Conservation (phyloP, 2,888 invertebrate genomes). For the Colostygia pectinataria region DNA sequence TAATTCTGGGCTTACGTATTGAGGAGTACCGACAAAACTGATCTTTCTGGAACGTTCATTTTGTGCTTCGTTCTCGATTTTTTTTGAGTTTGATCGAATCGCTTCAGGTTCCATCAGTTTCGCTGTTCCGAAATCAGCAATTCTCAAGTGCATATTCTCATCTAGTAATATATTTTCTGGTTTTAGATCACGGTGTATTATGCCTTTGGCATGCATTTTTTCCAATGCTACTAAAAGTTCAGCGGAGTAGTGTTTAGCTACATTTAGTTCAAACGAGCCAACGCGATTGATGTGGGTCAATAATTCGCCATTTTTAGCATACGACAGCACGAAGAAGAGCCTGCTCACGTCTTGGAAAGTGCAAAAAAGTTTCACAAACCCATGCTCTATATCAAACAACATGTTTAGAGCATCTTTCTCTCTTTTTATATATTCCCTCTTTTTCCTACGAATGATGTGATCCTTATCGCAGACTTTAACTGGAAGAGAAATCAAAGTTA, state of each 20-base stretch:
- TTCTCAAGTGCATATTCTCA: conserved; percentile 97
- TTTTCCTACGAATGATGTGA: conserved; percentile 96
- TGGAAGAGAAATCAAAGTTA: conserved; percentile 68
- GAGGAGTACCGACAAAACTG: conserved; percentile 99
- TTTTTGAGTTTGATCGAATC: conserved; percentile 47
- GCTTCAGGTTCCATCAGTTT: conserved; percentile 86
- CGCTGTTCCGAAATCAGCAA: conserved; percentile 98
- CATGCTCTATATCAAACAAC: conserved; percentile 90
- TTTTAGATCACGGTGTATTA: conserved; percentile 98
- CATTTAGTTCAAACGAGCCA: conserved; percentile 93
- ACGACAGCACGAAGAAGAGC: conserved; percentile 97
- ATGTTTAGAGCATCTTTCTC: conserved; percentile 97
- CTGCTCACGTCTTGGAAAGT: conserved; percentile 97
- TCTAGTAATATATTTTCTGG: conserved; percentile 98
- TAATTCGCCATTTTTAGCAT: conserved; percentile 97
- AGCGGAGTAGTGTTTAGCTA: conserved; percentile 96
- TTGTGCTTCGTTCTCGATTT: conserved; percentile 59
- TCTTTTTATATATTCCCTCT: conserved; percentile 94
- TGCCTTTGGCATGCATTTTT: conserved; percentile 92
- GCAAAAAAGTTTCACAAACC: conserved; percentile 96
- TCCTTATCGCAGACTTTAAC: conserved; percentile 99
- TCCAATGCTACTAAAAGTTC: conserved; percentile 96
- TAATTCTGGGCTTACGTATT: conserved; percentile 99
- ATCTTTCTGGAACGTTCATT: conserved; percentile 85
- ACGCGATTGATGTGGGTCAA: conserved; percentile 95